Evolutionary conservation across 2,797 vertebrate species (phyloP).

Genomic region (Podargus strigoides): DNA sequence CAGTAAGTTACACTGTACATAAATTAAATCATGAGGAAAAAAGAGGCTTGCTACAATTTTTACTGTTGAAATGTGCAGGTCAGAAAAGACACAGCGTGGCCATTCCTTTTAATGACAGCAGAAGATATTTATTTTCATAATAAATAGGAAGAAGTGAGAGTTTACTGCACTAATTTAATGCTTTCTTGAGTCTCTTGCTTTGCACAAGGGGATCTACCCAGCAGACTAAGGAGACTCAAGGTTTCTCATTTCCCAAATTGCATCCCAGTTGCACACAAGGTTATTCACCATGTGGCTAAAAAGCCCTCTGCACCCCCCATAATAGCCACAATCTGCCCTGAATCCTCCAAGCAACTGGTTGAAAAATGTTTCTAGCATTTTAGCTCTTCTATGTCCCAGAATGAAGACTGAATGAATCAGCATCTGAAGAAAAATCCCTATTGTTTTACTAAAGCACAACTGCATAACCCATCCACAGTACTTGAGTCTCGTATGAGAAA

Average conservation of each 20-base stretch:
- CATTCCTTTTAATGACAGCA: neutral
- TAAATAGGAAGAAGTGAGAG: neutral
- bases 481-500: neutral
- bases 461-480: neutral
- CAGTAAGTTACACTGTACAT: neutral
- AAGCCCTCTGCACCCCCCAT: neutral
- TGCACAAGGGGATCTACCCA: neutral
- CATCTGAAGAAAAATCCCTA: neutral
- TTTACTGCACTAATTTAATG: neutral
- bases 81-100: neutral
- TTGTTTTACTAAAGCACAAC: neutral
- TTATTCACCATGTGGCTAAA: neutral
- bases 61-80: neutral
- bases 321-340: neutral
- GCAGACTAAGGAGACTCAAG: neutral
- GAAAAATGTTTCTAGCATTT: neutral
- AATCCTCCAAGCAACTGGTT: neutral
- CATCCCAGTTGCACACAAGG: neutral
- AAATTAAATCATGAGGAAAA: neutral
- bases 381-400: neutral
- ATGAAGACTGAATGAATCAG: neutral
- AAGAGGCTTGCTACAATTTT: neutral
- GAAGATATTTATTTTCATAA: neutral
- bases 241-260: neutral
- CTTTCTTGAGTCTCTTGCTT: neutral